phyloP scores from a whole-genome alignment of 2,888 invertebrate genomes.

The Mythimna albipuncta region DNA sequence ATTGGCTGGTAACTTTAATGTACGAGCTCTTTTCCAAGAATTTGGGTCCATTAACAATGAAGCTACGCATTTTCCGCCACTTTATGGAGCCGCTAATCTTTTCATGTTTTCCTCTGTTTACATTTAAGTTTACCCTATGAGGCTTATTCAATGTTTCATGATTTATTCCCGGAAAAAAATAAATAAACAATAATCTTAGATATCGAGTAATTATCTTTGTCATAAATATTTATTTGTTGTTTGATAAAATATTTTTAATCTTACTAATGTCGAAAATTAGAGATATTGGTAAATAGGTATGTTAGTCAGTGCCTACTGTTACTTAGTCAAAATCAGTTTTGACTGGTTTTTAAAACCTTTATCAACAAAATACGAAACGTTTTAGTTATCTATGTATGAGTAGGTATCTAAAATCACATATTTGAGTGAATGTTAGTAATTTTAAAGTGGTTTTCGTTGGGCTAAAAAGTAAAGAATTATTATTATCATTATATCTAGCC shows the following conservation, averaged over 20 bases:
- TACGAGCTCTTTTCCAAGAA: conserved; percentile 22
- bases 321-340: too few species aligned
- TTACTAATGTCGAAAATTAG: background rate
- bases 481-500: too few species aligned
- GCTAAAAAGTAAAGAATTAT: too few species aligned
- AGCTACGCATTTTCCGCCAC: conserved; percentile 17
- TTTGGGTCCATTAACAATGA: conserved; percentile 23
- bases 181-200: background rate
- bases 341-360: too few species aligned
- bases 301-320: too few species aligned
- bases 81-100: conserved; percentile 29
- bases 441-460: background rate
- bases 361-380: too few species aligned
- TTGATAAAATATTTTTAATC: conserved; percentile 6
- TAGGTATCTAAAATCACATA: too few species aligned
- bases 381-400: too few species aligned
- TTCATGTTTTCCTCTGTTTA: conserved; percentile 24
- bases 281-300: background rate
- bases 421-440: background rate
- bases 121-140: conserved; percentile 2
- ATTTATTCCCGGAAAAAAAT: conserved; percentile 11
- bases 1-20: conserved; percentile 19
- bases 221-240: background rate
- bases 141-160: conserved; percentile 4
- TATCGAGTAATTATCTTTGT: background rate